Evolutionary conservation across 2,888 invertebrate genomes (phyloP), one percentile per base, ranked within the genome.

Genomic region (Spisula subtruncata): DNA sequence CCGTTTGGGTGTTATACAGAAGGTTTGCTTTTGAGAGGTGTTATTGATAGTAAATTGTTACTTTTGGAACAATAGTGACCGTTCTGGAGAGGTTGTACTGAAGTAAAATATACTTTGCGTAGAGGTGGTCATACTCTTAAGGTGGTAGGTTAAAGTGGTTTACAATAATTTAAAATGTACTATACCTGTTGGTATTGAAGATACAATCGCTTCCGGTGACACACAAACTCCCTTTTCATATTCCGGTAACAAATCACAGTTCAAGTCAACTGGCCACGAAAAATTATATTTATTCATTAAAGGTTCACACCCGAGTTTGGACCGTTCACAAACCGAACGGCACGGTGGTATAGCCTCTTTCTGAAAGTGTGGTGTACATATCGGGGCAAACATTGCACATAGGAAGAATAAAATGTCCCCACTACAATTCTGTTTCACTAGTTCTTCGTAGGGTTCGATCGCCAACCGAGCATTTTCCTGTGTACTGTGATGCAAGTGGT

Each of bases 301-400:
- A 4, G 95, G 95, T 90, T 96, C 96, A 88, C 96, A 96, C 8
- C 95, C 96, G 0, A 89, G 91, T 46, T 93, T 91, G 20, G 96
- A 95, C 56, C 92, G 86, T 90, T 95, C 94, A 85, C 96, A 96
- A n/a, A 96, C 95, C 29, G 94, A 94, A 48, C 94, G 85, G 87
- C 96, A 96, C 18, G 96, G 96, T 4, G 96, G 96, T 79, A 96
- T 95, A 41, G 95, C 95, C 51, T 94, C 95, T 18, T 93, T 93
- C 87, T 95, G 95, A 85, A 96, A 95, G 32, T 95, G 93, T 25
- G 94, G 93, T 35, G 96, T 95, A 89, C 96, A 96, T 75, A 96
- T 95, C 6, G 96, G 96, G 8, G 95, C 95, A 91, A 95, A 96
- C 93, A 96, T 95, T 75, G 96, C 94, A 90, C 96, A 96, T 16